Base-by-base conservation (phyloP, 1,140 invertebrate genomes). In the Apocrypta bakeri region DNA sequence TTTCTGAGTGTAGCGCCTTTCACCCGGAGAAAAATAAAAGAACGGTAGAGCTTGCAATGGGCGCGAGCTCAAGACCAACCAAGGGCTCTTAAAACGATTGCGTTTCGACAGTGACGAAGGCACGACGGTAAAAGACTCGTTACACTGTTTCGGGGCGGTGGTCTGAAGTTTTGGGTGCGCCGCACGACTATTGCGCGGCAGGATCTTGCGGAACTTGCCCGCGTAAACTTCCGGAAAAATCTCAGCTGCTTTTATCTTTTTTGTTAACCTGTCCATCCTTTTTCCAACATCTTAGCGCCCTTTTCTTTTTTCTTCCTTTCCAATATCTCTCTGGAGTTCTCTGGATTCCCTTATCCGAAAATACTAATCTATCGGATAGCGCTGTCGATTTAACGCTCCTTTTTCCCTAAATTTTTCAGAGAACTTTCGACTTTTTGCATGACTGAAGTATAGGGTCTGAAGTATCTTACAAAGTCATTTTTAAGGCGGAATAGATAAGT, bases 51-150 rank as follows among this genome's bases (percentile, higher is more conserved):
- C n/a, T 4, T 11, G 29, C 9, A 25, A 25, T 2, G 7, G 17
- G 0, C 17, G 66, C 31, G 66, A 33, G 61, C 40, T 48, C 68
- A 79, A 56, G 66, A 79, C 27, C 69, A 12, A 31, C 24, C 40
- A 7, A 56, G 27, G 27, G 77, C 77, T 79, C 77, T 79, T 71
- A 79, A 79, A 79, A 71, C 77, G 77, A 79, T 79, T 79, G 66
- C 66, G 66, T 71, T 79, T 71, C 66, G 77, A 79, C 77, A 79
- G 37, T 79, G 77, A 79, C 68, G 66, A 79, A 79, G 77, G 66
- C 42, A 56, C 66, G 40, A 71, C 66, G 77, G 77, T 79, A 71
- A 79, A 79, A 71, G 40, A 79, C 66, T 79, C 77, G 77, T 79
- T 79, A 79, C 33, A 79, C 68, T 79, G 56, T 37, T 71, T 79